These are phyloP conservation scores for Ruditapes philippinarum DNA, from an alignment of 1,140 invertebrate genomes.

Conservation along the genomic window DNA sequence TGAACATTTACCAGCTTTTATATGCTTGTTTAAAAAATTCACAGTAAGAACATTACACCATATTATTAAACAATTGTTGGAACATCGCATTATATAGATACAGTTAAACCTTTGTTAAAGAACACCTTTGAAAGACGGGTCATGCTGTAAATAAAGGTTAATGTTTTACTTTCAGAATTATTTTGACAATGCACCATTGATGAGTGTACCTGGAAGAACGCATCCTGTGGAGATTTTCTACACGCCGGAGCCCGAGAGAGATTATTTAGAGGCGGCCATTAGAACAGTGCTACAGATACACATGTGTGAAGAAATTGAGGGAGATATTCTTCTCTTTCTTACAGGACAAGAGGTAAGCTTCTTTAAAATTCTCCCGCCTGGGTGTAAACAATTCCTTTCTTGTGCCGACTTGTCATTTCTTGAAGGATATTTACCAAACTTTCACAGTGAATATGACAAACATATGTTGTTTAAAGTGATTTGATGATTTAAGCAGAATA, in stretches of 20 bases:
- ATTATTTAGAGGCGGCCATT: conserved; percentile 99
- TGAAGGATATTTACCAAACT: too few relatives aligned
- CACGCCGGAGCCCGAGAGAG: conserved; percentile 98
- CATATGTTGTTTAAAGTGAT: too few relatives aligned
- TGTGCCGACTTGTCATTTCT: too few relatives aligned
- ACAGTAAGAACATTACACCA: too few relatives aligned
- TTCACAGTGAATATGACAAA: too few relatives aligned
- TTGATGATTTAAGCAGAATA: too few relatives aligned
- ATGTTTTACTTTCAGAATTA: conserved; percentile 90
- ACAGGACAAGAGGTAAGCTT: conserved; percentile 93
- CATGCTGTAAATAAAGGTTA: too few relatives aligned
- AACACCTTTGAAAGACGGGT: too few relatives aligned
- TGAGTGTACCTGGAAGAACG: conserved; percentile 99
- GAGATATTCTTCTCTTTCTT: conserved; percentile 98
- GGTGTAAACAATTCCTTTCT: too few relatives aligned
- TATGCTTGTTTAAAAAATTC: too few relatives aligned
- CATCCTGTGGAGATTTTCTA: conserved; percentile 99
- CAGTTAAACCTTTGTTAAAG: background rate
- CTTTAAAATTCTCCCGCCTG: background rate
- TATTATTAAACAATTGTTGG: background rate
- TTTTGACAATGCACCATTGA: conserved; percentile 99
- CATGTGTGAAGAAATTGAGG: conserved; percentile 98
- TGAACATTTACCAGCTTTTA: too few relatives aligned
- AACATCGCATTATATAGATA: background rate
- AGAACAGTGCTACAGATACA: conserved; percentile 99